Conservation (phyloP, 1,140 invertebrate species). For the Aphaenogaster floridana region DNA sequence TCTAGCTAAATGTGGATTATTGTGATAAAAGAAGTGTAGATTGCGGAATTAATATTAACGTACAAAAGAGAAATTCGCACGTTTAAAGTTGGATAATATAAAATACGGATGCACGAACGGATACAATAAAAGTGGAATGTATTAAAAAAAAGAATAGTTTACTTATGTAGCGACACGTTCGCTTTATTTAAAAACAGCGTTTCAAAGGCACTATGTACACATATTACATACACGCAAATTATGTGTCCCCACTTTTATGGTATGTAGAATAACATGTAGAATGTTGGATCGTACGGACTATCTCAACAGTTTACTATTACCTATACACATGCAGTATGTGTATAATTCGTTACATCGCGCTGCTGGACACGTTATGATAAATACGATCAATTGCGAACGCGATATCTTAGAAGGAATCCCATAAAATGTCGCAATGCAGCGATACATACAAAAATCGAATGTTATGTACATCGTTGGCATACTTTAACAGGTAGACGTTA, state of each 20-base stretch:
- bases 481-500: slow-evolving; percentile 28
- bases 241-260: not conserved
- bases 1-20: not conserved
- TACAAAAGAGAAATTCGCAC: not conserved
- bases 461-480: slow-evolving; percentile 32
- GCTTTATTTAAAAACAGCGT: slow-evolving; percentile 38
- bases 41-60: not conserved
- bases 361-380: not conserved
- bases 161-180: not conserved
- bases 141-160: not conserved
- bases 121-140: not conserved
- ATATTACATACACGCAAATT: slow-evolving; percentile 17
- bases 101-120: not conserved
- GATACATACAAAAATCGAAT: slow-evolving; percentile 34
- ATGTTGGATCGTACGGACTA: not conserved
- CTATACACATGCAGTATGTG: not conserved
- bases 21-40: not conserved
- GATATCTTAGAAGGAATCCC: not conserved
- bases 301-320: slow-evolving; percentile 4
- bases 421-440: not conserved
- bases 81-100: not conserved
- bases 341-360: not conserved
- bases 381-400: not conserved
- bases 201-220: slow-evolving; percentile 46
- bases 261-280: slow-evolving; percentile 12